Conservation (phyloP, 2,113 vertebrate species). For the Cyphomyrus discorhynchus region DNA sequence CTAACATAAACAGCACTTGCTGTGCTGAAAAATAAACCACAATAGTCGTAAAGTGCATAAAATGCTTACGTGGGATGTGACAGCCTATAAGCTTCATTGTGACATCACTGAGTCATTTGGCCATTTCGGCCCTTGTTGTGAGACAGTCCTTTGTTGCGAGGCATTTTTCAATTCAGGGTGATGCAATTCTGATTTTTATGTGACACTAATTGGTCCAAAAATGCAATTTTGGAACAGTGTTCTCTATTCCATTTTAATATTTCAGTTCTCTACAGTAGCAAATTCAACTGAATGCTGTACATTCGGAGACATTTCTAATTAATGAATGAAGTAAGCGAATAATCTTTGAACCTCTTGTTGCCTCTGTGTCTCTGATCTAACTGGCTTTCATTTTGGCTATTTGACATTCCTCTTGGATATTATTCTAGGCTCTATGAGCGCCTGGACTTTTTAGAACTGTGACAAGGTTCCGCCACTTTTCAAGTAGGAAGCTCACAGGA, state of each 20-base stretch:
- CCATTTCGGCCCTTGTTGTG: not conserved
- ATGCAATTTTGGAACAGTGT: not conserved
- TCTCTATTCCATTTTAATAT: not conserved
- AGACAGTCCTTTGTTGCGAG: not conserved
- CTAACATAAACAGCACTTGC: not conserved
- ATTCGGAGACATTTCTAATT: not conserved
- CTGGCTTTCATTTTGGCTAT: not conserved
- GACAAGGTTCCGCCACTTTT: not conserved
- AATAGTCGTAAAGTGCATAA: not conserved
- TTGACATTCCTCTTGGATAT: not conserved
- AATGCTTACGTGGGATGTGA: not conserved
- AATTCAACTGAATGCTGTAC: not conserved
- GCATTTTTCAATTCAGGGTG: not conserved
- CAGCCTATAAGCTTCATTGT: not conserved
- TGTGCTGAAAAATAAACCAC: not conserved
- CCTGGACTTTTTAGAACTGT: not conserved
- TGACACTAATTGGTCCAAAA: not conserved
- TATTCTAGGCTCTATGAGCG: not conserved
- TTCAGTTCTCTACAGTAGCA: not conserved
- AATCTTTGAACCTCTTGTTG: not conserved
- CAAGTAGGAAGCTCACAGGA: not conserved
- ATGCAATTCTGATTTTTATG: not conserved
- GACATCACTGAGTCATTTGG: not conserved
- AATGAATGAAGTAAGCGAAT: not conserved
- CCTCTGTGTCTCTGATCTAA: not conserved